Conservation (phyloP, 2,888 invertebrate genomes). For the Leptinotarsa juncta region DNA sequence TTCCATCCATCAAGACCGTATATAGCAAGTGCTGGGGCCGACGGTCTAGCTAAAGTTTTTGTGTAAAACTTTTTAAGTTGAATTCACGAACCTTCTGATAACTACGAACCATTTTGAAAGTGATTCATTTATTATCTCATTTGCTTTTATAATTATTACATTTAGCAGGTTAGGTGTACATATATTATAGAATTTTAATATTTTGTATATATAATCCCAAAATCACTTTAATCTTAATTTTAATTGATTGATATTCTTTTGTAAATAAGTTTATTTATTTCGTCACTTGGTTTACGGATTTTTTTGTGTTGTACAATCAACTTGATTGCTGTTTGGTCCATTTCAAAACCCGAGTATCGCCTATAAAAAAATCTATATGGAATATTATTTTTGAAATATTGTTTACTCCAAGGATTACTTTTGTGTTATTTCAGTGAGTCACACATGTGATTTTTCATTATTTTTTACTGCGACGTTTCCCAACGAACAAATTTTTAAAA, state of each 20-base stretch:
- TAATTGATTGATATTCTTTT: slow-evolving; percentile 46
- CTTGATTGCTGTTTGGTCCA: not conserved
- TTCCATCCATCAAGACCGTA: slow-evolving; percentile 99
- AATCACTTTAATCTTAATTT: slow-evolving; percentile 46
- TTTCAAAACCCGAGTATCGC: slow-evolving; percentile 20
- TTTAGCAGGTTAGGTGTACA: slow-evolving; percentile 56
- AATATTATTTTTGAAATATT: not conserved
- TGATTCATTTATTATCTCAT: slow-evolving; percentile 36
- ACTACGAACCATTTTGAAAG: slow-evolving; percentile 38
- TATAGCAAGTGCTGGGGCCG: slow-evolving; percentile 99
- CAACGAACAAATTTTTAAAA: not conserved
- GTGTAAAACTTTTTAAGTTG: slow-evolving; percentile 69
- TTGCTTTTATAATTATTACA: slow-evolving; percentile 40
- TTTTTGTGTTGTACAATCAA: slow-evolving; percentile 7
- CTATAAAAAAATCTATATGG: not conserved
- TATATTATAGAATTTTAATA: slow-evolving; percentile 50
- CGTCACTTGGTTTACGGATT: slow-evolving; percentile 40
- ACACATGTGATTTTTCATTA: too few relatives aligned
- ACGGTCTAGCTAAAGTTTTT: slow-evolving; percentile 99
- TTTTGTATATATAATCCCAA: slow-evolving; percentile 45
- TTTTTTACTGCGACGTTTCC: not conserved
- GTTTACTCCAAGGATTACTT: not conserved
- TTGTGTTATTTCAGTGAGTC: not conserved
- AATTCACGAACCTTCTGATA: slow-evolving; percentile 19
- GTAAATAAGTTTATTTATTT: slow-evolving; percentile 53